Conservation (phyloP, 2,797 vertebrate species). For the Bovichtus variegatus region DNA sequence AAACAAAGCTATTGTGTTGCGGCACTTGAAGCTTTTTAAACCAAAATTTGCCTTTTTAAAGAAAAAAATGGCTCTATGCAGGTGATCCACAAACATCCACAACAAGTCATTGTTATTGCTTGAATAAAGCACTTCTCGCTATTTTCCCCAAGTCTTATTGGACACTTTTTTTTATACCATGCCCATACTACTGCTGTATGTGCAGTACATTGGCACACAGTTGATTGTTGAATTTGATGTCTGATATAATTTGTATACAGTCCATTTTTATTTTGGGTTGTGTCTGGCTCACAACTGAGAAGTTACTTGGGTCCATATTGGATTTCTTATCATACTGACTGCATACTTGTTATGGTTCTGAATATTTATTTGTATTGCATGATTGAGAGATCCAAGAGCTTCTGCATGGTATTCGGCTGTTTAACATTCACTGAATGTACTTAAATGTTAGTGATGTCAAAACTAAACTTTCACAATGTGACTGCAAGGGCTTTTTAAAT, state of each 20-base stretch:
- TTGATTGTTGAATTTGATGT: slow-evolving; percentile 36
- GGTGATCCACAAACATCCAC: slow-evolving; percentile 44
- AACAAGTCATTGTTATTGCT: background rate
- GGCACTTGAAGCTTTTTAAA: slow-evolving; percentile 30
- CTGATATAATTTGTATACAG: slow-evolving; percentile 21
- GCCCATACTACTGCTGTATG: slow-evolving; percentile 12
- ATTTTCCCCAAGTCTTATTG: slow-evolving; percentile 26
- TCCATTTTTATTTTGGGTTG: slow-evolving; percentile 57
- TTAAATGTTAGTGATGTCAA: slow-evolving; percentile 64
- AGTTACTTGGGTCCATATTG: slow-evolving; percentile 80
- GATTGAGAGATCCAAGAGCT: slow-evolving; percentile 56
- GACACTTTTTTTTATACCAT: slow-evolving; percentile 11
- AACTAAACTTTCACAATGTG: slow-evolving; percentile 55
- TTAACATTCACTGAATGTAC: slow-evolving; percentile 75
- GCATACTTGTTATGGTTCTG: slow-evolving; percentile 32
- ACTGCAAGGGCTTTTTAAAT: slow-evolving; percentile 72
- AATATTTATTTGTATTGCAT: slow-evolving; percentile 69
- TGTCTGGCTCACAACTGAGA: slow-evolving; percentile 60
- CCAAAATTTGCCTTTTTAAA: slow-evolving; percentile 43
- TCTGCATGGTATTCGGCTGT: slow-evolving; percentile 60
- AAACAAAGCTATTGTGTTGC: slow-evolving; percentile 10
- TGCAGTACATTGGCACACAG: slow-evolving; percentile 29
- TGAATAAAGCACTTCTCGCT: background rate
- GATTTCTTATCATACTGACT: slow-evolving; percentile 62
- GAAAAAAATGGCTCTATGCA: slow-evolving; percentile 45